Evolutionary conservation across 2,888 invertebrate species (phyloP).

Genomic region (Acrocyrtus sp.): DNA sequence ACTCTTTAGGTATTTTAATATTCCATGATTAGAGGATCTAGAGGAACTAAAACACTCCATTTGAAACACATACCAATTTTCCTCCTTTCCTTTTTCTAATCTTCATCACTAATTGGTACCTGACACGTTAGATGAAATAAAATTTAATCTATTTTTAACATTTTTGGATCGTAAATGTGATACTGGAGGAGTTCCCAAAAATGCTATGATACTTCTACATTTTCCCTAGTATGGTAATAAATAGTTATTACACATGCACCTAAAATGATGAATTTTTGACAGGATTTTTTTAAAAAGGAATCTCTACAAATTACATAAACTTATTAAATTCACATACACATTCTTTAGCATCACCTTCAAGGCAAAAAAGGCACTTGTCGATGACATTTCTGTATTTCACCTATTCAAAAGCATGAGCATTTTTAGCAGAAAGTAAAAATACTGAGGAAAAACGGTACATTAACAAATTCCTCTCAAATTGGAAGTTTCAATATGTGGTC

Average conservation of each 20-base stretch:
- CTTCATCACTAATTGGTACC: slow-evolving; percentile 28
- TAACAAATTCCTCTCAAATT: too few relatives aligned
- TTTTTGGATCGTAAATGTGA: background rate
- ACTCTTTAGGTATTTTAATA: slow-evolving; percentile 1
- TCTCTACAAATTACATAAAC: too few relatives aligned
- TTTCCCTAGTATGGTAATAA: background rate
- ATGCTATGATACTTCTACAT: background rate
- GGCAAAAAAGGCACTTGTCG: too few relatives aligned
- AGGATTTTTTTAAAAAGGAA: background rate
- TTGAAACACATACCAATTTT: background rate
- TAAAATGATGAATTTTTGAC: background rate
- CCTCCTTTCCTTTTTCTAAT: background rate
- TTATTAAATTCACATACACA: too few relatives aligned
- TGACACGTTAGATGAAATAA: slow-evolving; percentile 27
- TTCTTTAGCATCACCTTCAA: too few relatives aligned
- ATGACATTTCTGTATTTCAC: too few relatives aligned
- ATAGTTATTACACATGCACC: background rate
- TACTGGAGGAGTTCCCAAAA: background rate
- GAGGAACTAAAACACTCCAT: background rate
- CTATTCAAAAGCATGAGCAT: too few relatives aligned
- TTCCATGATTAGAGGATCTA: background rate
- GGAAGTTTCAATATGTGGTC: too few relatives aligned
- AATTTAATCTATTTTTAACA: slow-evolving; percentile 9
- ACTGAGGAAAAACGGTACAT: too few relatives aligned
- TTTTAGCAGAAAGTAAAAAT: too few relatives aligned